Base-by-base conservation (phyloP, 1,140 invertebrate species). In the Camponotus pennsylvanicus region DNA sequence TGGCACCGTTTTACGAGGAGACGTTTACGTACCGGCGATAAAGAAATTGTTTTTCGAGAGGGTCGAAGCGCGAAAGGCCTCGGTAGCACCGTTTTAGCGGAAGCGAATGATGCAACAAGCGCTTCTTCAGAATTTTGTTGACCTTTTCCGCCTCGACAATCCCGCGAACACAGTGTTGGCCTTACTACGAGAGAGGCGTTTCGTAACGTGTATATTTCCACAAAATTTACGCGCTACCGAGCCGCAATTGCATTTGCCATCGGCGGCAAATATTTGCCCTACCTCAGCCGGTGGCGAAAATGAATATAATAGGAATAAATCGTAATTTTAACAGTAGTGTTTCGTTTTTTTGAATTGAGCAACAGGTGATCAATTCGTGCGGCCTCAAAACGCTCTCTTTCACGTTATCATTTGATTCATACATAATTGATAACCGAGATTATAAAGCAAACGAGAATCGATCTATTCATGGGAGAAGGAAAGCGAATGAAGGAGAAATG, bases 281-380 rank as follows among this genome's bases (percentile, higher is more conserved):
- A 82, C 52, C 55, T 82, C 67, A 73, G 37, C 52, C 67, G 7
- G 37, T 27, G 67, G 79, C 55, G 79, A 61, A 73, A 82, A 82
- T 67, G 78, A 59, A 71, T 82, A 82, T 82, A 82, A 82, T 73
- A 82, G 79, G 40, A 87, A 77, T 83, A 82, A 88, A 87, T 88
- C 64, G 87, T 77, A 82, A 87, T 77, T 75, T 73, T 71, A 55
- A 42, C 59, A 57, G 64, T 21, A 52, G 55, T 59, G 55, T 82
- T 73, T 61, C 63, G 77, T 61, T 2, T 83, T 73, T 82, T 82
- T 82, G 78, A 87, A 87, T 87, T 85, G 77, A 88, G 88, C 88
- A 89, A 89, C 88, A 89, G 88, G 88, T 89, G 86, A 89, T 79
- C 78, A 75, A 64, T 78, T 86, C 73, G 49, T 45, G n/a, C 27